Evolutionary conservation across 2,888 invertebrate genomes (phyloP).

Genomic region (Dicycla oo): DNA sequence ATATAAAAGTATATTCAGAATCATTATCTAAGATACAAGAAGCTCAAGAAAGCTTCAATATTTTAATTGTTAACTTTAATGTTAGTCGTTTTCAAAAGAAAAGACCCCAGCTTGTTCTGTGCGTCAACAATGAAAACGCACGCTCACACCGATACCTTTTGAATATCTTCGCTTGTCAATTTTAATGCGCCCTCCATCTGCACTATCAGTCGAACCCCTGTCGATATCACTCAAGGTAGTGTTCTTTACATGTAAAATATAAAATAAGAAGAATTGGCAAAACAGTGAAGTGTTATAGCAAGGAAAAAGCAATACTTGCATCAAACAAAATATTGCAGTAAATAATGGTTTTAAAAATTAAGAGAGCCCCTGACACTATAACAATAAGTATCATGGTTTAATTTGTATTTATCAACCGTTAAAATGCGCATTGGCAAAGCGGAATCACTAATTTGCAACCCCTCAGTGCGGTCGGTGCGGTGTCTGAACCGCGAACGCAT

Average conservation of each 20-base stretch:
- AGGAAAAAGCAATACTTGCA: constrained; percentile 1
- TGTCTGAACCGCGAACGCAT: constrained; percentile 82
- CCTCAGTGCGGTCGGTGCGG: constrained; percentile 76
- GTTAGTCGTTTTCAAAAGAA: no score
- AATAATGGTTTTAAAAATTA: neutral
- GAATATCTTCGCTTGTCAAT: constrained; percentile 82
- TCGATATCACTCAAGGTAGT: constrained; percentile 66
- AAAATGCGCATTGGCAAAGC: constrained; percentile 79
- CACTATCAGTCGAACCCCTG: constrained; percentile 75
- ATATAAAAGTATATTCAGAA: no score
- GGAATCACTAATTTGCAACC: constrained; percentile 86
- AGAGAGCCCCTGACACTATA: constrained; percentile 54
- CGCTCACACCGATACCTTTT: constrained; percentile 69
- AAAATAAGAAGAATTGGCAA: constrained; percentile 37
- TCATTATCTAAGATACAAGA: no score
- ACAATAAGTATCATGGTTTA: constrained; percentile 81
- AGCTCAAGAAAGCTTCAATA: no score
- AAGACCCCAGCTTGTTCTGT: no score
- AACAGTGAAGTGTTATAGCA: neutral
- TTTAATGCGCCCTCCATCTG: constrained; percentile 78
- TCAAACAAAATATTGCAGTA: neutral
- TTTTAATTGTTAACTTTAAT: no score
- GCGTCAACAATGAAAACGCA: constrained; percentile 53
- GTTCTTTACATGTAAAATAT: constrained; percentile 59
- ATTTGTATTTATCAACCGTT: constrained; percentile 86